These are phyloP conservation scores for Coecobrya sp. DNA, from an alignment of 2,888 invertebrate genomes.

Conservation along the genomic window DNA sequence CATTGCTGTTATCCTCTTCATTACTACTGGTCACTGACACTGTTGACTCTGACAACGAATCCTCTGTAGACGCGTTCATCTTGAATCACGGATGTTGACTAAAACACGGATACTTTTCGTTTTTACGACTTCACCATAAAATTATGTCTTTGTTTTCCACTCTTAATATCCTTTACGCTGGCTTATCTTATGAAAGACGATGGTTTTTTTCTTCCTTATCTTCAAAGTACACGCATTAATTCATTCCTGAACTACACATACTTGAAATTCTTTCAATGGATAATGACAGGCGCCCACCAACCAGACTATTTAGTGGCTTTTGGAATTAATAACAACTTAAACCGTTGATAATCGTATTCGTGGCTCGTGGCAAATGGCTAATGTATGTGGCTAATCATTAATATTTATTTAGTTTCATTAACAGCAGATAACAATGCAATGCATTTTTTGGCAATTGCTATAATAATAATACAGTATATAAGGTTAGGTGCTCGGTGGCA, in stretches of 20 bases:
- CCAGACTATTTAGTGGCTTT: background rate
- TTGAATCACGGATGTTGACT: slow-evolving; percentile 68
- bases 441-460: slow-evolving; percentile 35
- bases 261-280: background rate
- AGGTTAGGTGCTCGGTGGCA: background rate
- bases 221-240: background rate
- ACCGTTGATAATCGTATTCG: background rate
- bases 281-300: background rate
- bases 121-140: slow-evolving; percentile 2
- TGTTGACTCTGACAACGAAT: slow-evolving; percentile 61
- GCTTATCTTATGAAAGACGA: background rate
- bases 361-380: background rate
- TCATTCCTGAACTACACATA: background rate
- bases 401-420: slow-evolving; percentile 2
- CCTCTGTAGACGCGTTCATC: slow-evolving; percentile 67
- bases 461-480: background rate
- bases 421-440: background rate
- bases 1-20: slow-evolving; percentile 48
- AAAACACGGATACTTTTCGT: slow-evolving; percentile 8
- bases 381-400: slow-evolving; percentile 1
- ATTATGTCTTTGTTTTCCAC: slow-evolving; percentile 63
- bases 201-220: slow-evolving; percentile 9
- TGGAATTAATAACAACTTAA: background rate
- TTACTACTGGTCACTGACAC: slow-evolving; percentile 27
- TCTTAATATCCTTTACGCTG: background rate